A percentile compares a stretch with the other conserved stretches of the same genome.
These are phyloP conservation scores for Neodon shergylaensis DNA, from an alignment of 2,113 vertebrate genomes.

Conservation along the genomic window DNA sequence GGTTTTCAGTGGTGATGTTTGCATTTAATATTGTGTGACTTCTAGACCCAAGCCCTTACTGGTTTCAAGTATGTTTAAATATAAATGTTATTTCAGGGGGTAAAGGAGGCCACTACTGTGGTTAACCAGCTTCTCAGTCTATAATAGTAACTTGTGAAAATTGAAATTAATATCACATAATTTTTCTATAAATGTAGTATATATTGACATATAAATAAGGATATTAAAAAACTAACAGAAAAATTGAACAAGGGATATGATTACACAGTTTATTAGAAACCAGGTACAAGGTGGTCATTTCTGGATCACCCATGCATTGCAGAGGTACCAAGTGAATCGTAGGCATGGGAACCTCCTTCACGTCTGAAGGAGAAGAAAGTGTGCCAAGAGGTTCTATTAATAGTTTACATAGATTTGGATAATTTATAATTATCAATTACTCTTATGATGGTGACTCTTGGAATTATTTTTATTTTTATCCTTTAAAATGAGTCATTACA, in stretches of 20 bases:
- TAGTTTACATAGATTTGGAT: neutral
- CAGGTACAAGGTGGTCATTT: conserved; percentile 17
- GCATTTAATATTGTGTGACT: conserved; percentile 32
- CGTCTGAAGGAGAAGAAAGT: neutral
- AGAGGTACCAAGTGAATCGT: conserved; percentile 11
- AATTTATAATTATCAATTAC: neutral
- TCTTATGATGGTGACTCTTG: neutral
- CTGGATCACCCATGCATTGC: neutral
- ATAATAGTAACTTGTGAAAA: conserved; percentile 35
- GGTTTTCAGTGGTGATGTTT: neutral
- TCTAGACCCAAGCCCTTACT: conserved; percentile 1
- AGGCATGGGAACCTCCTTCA: neutral
- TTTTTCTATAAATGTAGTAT: neutral
- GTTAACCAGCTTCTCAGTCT: neutral
- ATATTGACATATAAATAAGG: neutral
- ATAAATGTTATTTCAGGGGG: neutral
- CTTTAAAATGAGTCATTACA: neutral
- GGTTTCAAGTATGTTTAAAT: conserved; percentile 55
- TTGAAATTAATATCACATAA: conserved; percentile 36
- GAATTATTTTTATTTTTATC: neutral
- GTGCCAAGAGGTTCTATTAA: neutral
- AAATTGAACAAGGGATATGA: neutral
- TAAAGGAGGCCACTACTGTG: neutral
- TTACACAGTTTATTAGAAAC: neutral
- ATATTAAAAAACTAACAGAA: neutral